These are phyloP conservation scores for Tricholaema leucomelas DNA, from an alignment of 2,113 vertebrate species.

Conservation along the genomic window DNA sequence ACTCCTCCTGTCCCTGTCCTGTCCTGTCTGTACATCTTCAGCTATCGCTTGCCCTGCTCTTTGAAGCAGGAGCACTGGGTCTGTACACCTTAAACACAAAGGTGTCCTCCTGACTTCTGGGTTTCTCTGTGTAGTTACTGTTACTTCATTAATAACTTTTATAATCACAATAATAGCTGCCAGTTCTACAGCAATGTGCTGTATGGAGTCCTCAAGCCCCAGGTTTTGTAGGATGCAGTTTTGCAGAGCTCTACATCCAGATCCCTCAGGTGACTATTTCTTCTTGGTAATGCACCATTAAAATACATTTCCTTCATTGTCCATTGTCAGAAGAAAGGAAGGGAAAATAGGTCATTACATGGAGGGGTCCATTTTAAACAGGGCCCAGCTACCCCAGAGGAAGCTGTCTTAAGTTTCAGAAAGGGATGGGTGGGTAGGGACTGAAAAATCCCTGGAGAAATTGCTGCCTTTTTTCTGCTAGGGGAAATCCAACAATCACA, in stretches of 20 bases:
- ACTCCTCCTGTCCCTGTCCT: background rate
- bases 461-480: background rate
- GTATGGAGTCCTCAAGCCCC: background rate
- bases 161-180: background rate
- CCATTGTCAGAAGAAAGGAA: constrained; percentile 11
- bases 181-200: background rate
- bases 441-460: background rate
- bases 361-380: background rate
- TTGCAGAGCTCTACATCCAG: background rate
- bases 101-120: background rate
- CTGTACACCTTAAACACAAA: background rate
- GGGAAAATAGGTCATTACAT: background rate
- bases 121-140: background rate
- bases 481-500: constrained; percentile 43
- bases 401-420: constrained; percentile 33
- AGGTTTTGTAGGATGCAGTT: background rate
- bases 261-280: background rate
- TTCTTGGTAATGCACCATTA: background rate
- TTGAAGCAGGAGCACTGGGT: background rate
- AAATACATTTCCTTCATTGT: background rate
- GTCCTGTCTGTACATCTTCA: background rate
- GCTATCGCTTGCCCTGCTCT: background rate
- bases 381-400: background rate
- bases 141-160: background rate
- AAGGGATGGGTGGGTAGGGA: constrained; percentile 33